A percentile compares a stretch with the other conserved stretches of the same genome.
These are phyloP conservation scores for Ophioderma brevispina DNA, from an alignment of 35 echinoderm and acorn worm genomes.

Conservation along the genomic window DNA sequence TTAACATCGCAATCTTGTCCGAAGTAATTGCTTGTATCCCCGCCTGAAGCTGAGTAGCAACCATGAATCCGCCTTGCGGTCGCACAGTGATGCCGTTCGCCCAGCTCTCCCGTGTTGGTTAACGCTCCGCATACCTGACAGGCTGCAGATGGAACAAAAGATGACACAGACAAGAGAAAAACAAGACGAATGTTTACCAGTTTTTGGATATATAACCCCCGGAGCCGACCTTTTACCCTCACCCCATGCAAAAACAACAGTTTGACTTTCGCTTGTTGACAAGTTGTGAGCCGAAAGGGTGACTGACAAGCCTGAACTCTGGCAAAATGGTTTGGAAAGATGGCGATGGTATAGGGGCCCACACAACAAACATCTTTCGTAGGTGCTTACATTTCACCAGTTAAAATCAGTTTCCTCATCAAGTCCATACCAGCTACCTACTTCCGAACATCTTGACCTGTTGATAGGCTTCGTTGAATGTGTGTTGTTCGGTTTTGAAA, in stretches of 20 bases:
- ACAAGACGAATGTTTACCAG: too few relatives aligned
- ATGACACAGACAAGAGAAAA: background rate
- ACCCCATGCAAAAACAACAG: background rate
- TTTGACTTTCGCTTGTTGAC: background rate
- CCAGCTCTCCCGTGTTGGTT: background rate
- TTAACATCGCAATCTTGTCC: too few relatives aligned
- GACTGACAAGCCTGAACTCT: background rate
- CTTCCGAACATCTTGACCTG: too few relatives aligned
- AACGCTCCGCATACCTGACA: background rate
- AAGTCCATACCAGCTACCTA: too few relatives aligned
- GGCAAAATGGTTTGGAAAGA: background rate
- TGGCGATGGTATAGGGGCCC: background rate
- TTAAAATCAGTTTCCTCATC: too few relatives aligned
- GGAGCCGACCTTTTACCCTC: background rate
- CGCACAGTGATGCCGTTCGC: background rate
- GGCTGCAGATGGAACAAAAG: background rate
- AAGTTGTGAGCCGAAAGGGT: background rate
- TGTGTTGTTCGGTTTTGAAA: too few relatives aligned
- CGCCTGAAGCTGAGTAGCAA: background rate
- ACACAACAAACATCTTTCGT: background rate
- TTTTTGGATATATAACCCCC: background rate
- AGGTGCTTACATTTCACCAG: too few relatives aligned
- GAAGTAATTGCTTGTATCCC: background rate
- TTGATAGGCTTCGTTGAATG: too few relatives aligned
- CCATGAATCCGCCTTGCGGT: background rate